phyloP scores from a whole-genome alignment of 2,888 invertebrate species.

The Hypselothyrea guttata region DNA sequence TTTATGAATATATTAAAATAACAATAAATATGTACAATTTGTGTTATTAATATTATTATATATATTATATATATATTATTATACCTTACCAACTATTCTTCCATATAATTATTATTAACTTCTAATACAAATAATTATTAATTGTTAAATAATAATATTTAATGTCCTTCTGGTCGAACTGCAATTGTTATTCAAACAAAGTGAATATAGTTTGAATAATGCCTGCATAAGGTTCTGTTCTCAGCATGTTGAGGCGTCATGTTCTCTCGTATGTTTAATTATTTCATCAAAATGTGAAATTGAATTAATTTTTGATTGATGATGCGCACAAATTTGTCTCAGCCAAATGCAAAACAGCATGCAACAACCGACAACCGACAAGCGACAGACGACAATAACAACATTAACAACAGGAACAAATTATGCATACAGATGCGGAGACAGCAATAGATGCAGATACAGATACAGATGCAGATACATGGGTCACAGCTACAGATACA shows the following conservation, averaged over 20 bases:
- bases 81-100: no score
- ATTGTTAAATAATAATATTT: no score
- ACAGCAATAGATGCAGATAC: conserved; percentile 2
- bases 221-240: conserved; percentile 7
- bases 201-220: not conserved
- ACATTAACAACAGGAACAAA: conserved; percentile 25
- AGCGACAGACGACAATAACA: conserved; percentile 1
- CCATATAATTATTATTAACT: no score
- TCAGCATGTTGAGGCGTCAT: conserved; percentile 36
- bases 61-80: no score
- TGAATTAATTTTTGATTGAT: conserved; percentile 62
- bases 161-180: no score
- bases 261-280: conserved; percentile 49
- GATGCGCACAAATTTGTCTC: conserved; percentile 64
- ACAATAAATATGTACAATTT: no score
- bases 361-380: conserved; percentile 10
- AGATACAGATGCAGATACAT: conserved; percentile 9
- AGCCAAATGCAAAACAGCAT: conserved; percentile 39
- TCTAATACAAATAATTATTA: no score
- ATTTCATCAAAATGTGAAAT: conserved; percentile 51
- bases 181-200: conserved; percentile 7
- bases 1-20: no score
- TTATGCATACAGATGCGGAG: conserved; percentile 30
- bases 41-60: no score
- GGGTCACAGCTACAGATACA: not conserved